Evolutionary conservation across 2,797 vertebrate species (phyloP), one percentile per base, ranked within the genome.

Genomic region (Anguilla marmorata): DNA sequence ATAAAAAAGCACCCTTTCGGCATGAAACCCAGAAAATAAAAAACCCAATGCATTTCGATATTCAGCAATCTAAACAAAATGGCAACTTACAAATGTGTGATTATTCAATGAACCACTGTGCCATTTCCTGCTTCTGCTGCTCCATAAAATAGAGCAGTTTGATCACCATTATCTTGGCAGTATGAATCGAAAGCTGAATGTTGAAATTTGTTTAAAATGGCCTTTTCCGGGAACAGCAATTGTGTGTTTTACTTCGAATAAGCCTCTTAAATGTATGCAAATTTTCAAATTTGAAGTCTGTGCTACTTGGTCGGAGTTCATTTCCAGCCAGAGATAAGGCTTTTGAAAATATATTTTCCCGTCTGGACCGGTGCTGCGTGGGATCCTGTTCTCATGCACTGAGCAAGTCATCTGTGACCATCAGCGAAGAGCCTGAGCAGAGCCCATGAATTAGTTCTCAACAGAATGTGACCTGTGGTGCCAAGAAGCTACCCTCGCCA

Each of bases 371-470:
- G 37, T 27, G 60, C 48, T 63, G 85, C 16, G 52, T 33, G 19
- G 45, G 85, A 63, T 86, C 85, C 85, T 27, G 56, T 48, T 86
- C 83, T 85, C 50, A 24, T 27, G 37, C 60, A 66, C 85, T n/a
- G 37, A 69, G 30, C 30, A 86, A 86, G 56, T 86, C 27, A 66
- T 66, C 85, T 86, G 85, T 86, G 56, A 86, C 85, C 33, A 66
- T 66, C 85, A 48, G 37, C 11, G 37, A 86, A 24, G 30, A 63
- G 85, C 24, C 60, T 19, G 85, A 86, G 85, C 21, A 24, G 60
- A 86, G 85, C 37, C 60, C 8, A 33, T 74, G 63, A 69, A 69
- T 69, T 86, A 86, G 85, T 30, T 52, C 66, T 69, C 85, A 24
- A 41, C 85, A 41, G 85, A 86, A 86, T 6, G n/a, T 14, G 85